Percentiles rank a stretch among this genome's conserved stretches.
These are phyloP conservation scores for Helobdella robusta DNA, from an alignment of 2,888 invertebrate genomes.

Conservation along the genomic window DNA sequence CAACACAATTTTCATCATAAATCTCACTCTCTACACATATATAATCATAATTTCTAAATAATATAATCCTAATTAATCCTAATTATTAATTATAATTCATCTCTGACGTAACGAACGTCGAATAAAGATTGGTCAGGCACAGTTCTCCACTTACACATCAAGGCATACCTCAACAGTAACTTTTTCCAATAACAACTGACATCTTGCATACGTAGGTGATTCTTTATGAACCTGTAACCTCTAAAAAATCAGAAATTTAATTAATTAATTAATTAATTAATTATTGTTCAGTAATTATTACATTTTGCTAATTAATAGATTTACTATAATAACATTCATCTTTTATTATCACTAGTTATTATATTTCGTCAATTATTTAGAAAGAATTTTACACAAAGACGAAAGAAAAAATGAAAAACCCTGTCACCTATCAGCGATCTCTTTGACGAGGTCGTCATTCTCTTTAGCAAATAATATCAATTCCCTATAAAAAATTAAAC, in stretches of 20 bases:
- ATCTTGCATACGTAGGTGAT: slow-evolving; percentile 70
- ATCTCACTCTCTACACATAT: no score
- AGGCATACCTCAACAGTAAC: slow-evolving; percentile 65
- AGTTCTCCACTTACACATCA: slow-evolving; percentile 56
- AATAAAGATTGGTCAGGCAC: background rate
- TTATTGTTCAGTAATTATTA: background rate
- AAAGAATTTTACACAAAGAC: background rate
- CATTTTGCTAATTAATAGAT: no score
- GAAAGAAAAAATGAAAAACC: background rate
- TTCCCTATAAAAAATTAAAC: slow-evolving; percentile 51
- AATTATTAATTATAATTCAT: slow-evolving; percentile 21
- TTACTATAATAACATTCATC: no score
- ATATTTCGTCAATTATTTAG: no score
- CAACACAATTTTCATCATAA: no score
- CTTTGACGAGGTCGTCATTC: slow-evolving; percentile 64
- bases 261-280: background rate
- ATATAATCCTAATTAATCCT: no score
- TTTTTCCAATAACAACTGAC: slow-evolving; percentile 77
- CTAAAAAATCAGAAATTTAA: slow-evolving; percentile 42
- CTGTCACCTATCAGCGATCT: slow-evolving; percentile 63
- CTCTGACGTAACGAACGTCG: slow-evolving; percentile 4
- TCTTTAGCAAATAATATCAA: slow-evolving; percentile 66
- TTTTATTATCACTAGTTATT: no score
- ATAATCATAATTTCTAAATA: no score
- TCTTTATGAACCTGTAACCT: slow-evolving; percentile 73